Evolutionary conservation across 2,797 vertebrate species (phyloP), one percentile per base, ranked within the genome.

Genomic region (Alca torda): DNA sequence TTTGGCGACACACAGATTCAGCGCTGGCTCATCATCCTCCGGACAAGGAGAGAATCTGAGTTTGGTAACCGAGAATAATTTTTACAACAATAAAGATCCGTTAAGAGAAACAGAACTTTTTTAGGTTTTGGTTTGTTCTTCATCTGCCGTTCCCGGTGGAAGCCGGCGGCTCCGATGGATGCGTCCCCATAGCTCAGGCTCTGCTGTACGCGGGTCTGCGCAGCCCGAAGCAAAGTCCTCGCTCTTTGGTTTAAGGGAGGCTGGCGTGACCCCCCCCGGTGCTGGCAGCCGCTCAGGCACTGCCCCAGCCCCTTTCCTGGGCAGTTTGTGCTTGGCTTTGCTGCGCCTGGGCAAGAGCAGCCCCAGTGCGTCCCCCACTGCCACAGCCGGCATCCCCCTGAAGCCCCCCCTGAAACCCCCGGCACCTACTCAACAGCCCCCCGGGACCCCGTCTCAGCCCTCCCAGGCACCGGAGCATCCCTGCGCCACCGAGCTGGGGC

Each of bases 401-500:
- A 11, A 21, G 23, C 46, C 46, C 46, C 15, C 45, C 43, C 43
- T 43, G 16, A 43, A 43, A 43, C 45, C 45, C 46, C 45, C 45
- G 20, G 11, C 20, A 46, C 20, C 46, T 45, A 45, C 45, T 16
- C 18, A 45, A 45, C 45, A 45, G 16, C 46, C 11, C 46, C 46
- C n/a, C 7, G 1, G 59, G 33, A 26, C n/a, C 68, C 54, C 5
- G 1, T 16, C 50, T 6, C 35, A 53, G 68, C 60, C 39, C n/a
- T 14, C 39, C 48, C 7, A 12, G 48, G 48, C 30, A 54, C 59
- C 3, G 3, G 35, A n/a, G 56, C 54, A 33, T 50, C 41, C 56
- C 61, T 1, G 0, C 1, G 3, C 24, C 4, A 20, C 4, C 4
- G 2, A 10, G 37, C 51, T 4, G 15, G 41, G 21, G 30, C 8